These are phyloP conservation scores for Cynoglossus semilaevis DNA, from an alignment of 2,113 vertebrate genomes.

Conservation along the genomic window DNA sequence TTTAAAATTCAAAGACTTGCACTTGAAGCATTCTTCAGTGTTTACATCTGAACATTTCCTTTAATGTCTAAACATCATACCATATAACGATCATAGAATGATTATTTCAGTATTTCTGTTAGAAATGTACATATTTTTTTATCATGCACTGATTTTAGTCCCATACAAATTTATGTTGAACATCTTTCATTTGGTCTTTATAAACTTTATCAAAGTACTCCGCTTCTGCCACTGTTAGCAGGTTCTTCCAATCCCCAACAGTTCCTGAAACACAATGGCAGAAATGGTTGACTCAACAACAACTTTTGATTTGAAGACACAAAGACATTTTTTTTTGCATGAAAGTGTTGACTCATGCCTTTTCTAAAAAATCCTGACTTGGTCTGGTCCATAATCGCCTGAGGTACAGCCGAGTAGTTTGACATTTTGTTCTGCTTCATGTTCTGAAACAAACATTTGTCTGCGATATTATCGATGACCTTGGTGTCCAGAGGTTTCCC, in stretches of 20 bases:
- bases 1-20: too few species aligned
- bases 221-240: conserved; percentile 57
- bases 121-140: too few species aligned
- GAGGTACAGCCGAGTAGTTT: conserved; percentile 68
- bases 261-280: conserved; percentile 63
- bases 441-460: conserved; percentile 67
- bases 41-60: too few species aligned
- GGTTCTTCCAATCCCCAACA: conserved; percentile 73
- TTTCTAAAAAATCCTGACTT: conserved; percentile 73
- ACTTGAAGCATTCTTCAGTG: too few species aligned
- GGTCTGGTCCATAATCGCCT: conserved; percentile 60
- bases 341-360: conserved; percentile 45
- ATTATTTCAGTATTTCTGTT: too few species aligned
- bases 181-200: conserved; percentile 68
- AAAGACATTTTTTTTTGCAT: not conserved
- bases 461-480: conserved; percentile 55
- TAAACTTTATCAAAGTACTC: conserved; percentile 67
- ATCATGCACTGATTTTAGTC: conserved; percentile 32
- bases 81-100: too few species aligned
- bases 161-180: conserved; percentile 68
- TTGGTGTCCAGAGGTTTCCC: conserved; percentile 56
- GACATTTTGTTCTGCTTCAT: conserved; percentile 78
- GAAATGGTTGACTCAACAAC: not conserved
- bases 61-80: too few species aligned
- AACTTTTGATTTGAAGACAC: not conserved